Conservation (phyloP, 1,140 invertebrate species). For the Hyposmocoma kahamanoa region DNA sequence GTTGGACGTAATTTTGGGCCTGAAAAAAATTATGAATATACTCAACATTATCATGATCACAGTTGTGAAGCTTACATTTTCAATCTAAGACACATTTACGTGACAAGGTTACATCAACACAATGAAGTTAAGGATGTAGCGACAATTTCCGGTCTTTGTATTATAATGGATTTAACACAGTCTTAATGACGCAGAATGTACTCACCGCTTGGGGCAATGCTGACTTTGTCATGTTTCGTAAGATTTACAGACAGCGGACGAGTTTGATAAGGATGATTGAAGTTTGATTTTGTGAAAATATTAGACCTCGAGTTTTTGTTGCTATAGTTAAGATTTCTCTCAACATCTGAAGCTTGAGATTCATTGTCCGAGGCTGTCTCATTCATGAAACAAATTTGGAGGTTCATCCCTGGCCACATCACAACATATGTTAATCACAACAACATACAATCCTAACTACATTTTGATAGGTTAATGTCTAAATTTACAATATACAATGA, state of each 20-base stretch:
- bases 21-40: too few species aligned
- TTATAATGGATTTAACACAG: not conserved
- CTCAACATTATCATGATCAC: too few species aligned
- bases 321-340: constrained; percentile 66
- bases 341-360: constrained; percentile 81
- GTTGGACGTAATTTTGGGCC: constrained; percentile 58
- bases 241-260: constrained; percentile 66
- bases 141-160: constrained; percentile 4
- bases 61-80: too few species aligned
- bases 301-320: constrained; percentile 56
- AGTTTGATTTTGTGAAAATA: constrained; percentile 56
- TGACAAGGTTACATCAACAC: not conserved
- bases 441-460: too few species aligned
- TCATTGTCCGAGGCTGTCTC: constrained; percentile 90
- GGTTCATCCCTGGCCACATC: constrained; percentile 84
- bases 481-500: too few species aligned
- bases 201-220: constrained; percentile 53
- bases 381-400: constrained; percentile 97
- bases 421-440: constrained; percentile 35
- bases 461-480: too few species aligned
- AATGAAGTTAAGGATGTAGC: not conserved
- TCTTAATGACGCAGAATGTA: constrained; percentile 13
- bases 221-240: constrained; percentile 58
- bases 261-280: constrained; percentile 68
- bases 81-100: too few species aligned